These are phyloP conservation scores for Pilophorus perplexus DNA, from an alignment of 2,888 invertebrate species.

Conservation along the genomic window DNA sequence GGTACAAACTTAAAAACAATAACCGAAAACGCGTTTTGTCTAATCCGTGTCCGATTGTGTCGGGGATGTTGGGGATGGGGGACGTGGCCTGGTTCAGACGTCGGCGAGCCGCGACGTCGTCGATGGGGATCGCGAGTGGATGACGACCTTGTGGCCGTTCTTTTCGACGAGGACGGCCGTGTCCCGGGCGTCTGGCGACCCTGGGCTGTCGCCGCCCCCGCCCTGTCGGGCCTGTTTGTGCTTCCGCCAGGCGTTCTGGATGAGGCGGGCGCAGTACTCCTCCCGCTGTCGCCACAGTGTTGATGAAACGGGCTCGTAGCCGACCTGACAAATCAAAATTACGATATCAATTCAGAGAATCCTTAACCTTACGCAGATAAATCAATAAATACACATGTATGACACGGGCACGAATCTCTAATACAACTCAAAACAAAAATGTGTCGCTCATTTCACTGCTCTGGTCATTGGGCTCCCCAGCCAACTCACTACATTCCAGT, in stretches of 20 bases:
- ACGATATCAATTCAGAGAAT: too few species aligned
- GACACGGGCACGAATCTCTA: too few species aligned
- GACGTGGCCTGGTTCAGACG: constrained; percentile 75
- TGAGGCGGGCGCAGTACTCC: constrained; percentile 92
- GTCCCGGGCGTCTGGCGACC: constrained; percentile 58
- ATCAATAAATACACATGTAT: too few species aligned
- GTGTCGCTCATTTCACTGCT: too few species aligned
- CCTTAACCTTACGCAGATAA: too few species aligned
- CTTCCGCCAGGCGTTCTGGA: constrained; percentile 92
- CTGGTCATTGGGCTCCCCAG: too few species aligned
- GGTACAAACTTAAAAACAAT: too few species aligned
- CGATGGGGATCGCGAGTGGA: constrained; percentile 82
- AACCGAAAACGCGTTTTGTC: background rate
- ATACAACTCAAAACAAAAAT: too few species aligned
- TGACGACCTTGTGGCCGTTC: constrained; percentile 87
- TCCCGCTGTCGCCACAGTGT: constrained; percentile 94
- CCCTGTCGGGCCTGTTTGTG: constrained; percentile 66
- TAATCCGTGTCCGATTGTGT: constrained; percentile 16
- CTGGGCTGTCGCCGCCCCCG: constrained; percentile 48
- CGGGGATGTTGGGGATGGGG: constrained; percentile 48
- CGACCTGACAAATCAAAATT: too few species aligned
- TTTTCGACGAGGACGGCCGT: constrained; percentile 84
- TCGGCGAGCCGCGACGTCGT: constrained; percentile 78
- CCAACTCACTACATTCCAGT: too few species aligned
- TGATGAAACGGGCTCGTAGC: constrained; percentile 91